Evolutionary conservation across 2,113 vertebrate species (phyloP).

Genomic region (Plecotus auritus): DNA sequence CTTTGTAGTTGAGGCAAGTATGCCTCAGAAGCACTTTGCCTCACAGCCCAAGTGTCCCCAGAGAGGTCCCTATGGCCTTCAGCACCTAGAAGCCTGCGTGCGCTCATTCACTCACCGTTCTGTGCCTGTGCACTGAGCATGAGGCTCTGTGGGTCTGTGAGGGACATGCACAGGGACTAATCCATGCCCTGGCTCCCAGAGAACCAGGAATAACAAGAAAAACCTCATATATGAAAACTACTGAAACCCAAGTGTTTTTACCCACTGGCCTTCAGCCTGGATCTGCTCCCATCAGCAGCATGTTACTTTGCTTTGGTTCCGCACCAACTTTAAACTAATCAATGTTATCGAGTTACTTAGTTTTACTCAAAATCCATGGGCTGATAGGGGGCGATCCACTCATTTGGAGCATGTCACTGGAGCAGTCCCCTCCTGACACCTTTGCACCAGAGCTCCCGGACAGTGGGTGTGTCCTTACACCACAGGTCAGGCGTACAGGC

Average conservation of each 20-base stretch:
- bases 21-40: neutral
- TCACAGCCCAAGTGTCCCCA: neutral
- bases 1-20: neutral
- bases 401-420: neutral
- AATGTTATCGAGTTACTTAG: too few relatives aligned
- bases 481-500: neutral
- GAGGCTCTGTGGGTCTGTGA: neutral
- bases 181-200: neutral
- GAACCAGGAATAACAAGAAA: neutral
- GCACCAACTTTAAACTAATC: too few relatives aligned
- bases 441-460: neutral
- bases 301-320: too few relatives aligned
- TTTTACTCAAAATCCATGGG: neutral
- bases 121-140: fast-evolving
- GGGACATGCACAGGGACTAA: fast-evolving
- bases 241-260: neutral
- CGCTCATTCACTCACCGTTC: fast-evolving
- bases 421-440: too few relatives aligned
- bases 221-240: too few relatives aligned
- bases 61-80: too few relatives aligned
- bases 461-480: neutral
- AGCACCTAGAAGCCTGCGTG: fast-evolving
- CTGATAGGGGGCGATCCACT: neutral
- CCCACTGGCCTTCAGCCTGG: neutral
- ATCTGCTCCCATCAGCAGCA: neutral